Base-by-base conservation (phyloP, 2,888 invertebrate genomes). In the Allygus modestus region DNA sequence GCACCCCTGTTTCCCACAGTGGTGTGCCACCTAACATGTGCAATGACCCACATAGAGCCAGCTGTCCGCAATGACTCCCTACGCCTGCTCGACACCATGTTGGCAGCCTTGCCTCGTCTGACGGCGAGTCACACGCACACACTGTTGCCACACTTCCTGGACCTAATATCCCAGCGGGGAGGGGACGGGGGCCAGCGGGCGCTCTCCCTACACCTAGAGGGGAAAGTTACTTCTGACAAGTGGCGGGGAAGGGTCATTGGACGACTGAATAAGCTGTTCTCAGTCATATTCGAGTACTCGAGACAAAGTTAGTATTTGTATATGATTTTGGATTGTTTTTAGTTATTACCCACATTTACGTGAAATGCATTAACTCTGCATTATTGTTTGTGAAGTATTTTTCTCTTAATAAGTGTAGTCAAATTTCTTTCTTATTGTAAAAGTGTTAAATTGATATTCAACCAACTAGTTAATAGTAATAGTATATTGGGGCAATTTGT, bases 41-140 rank as follows among this genome's bases (percentile, higher is more conserved):
- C 97, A 0, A 97, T 98, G 96, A 97, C 97, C 0, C 96, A 98
- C 88, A 96, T 98, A 85, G 94, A 96, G 89, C 93, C 92, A 15
- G 92, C 93, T 79, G 94, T 98, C 86, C 96, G 97, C 89, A 95
- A 96, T 89, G 97, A 97, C 90, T 96, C 97, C 0, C 91, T 98
- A 0, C 89, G 94, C 0, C 93, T 97, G 87, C 91, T 98, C 23
- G 97, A 97, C 89, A 92, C 95, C 61, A 91, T 97, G n/a, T 90
- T 97, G 17, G 91, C 93, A 58, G 92, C 94, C 87, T 92, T 94
- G 82, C 95, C 96, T 0, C 89, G 90, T 7, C 91, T 96, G 73
- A 92, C 97, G 0, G 93, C 94, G 0, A 91, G 92, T 82, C 93
- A 94, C 89, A 93, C 94, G 84, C 92, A 93, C 83, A 94, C 94